phyloP scores from a whole-genome alignment of 2,888 invertebrate genomes.

The Furcula furcula region DNA sequence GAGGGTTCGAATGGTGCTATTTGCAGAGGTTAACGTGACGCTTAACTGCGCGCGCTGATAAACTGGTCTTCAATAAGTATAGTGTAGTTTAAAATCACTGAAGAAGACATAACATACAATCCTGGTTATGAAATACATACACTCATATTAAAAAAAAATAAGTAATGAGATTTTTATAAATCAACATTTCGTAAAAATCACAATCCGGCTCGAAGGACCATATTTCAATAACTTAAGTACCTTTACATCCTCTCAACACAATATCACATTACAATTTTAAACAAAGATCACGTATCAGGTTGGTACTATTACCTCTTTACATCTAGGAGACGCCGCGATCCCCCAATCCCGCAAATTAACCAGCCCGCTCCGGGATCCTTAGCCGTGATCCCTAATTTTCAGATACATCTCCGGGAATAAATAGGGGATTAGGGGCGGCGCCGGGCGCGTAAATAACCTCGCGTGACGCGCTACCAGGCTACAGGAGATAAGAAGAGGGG shows the following conservation, averaged over 20 bases:
- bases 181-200: too few relatives aligned
- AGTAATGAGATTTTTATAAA: too few relatives aligned
- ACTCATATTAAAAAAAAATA: too few relatives aligned
- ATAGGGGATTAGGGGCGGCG: slow-evolving; percentile 78
- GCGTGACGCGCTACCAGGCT: slow-evolving; percentile 64
- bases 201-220: too few relatives aligned
- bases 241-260: too few relatives aligned
- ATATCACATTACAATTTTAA: too few relatives aligned
- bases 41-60: slow-evolving; percentile 27
- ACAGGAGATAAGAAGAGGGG: slow-evolving; percentile 65
- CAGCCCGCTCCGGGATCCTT: slow-evolving; percentile 44
- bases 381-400: slow-evolving; percentile 80
- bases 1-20: slow-evolving; percentile 29
- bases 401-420: slow-evolving; percentile 80
- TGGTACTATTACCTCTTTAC: background rate
- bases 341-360: slow-evolving; percentile 69
- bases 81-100: too few relatives aligned
- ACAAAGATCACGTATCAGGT: too few relatives aligned
- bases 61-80: slow-evolving; percentile 27
- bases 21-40: slow-evolving; percentile 37
- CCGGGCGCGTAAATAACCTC: slow-evolving; percentile 75
- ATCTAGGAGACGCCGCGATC: slow-evolving; percentile 8
- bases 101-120: too few relatives aligned
- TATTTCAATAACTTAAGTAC: too few relatives aligned
- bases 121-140: too few relatives aligned